Evolutionary conservation across 2,113 vertebrate species (phyloP).

Genomic region (Scytalopus superciliaris): DNA sequence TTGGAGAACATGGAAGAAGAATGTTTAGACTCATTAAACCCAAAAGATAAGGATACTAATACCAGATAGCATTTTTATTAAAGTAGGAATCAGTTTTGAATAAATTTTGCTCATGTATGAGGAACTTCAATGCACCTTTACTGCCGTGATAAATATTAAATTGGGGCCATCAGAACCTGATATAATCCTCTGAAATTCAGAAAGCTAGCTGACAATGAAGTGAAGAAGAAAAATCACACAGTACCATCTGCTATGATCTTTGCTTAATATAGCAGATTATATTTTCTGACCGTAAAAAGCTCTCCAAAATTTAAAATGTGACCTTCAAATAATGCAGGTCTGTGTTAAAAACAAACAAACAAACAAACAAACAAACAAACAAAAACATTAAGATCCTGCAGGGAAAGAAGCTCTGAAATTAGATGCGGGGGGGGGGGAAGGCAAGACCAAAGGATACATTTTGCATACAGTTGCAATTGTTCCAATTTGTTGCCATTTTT

Average conservation of each 20-base stretch:
- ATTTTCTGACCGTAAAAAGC: not conserved
- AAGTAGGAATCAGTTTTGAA: not conserved
- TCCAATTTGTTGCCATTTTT: not conserved
- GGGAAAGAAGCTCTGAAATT: not conserved
- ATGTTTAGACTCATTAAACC: not conserved
- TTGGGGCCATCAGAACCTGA: not conserved
- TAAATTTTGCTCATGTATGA: not conserved
- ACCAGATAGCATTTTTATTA: not conserved
- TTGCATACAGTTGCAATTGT: not conserved
- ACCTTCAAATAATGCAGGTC: not conserved
- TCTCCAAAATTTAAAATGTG: constrained; percentile 22
- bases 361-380: not conserved
- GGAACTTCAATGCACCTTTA: not conserved
- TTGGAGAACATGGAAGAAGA: not conserved
- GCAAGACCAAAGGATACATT: too few relatives aligned
- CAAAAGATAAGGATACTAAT: not conserved
- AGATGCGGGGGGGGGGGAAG: not conserved
- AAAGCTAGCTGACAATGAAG: constrained; percentile 31
- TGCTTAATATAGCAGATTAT: constrained; percentile 15
- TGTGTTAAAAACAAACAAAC: not conserved
- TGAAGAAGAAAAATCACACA: not conserved
- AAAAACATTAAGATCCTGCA: not conserved
- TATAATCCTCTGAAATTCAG: constrained; percentile 6
- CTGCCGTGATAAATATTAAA: not conserved
- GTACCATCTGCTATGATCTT: constrained; percentile 7